Base-by-base conservation (phyloP, 2,113 vertebrate species). In the Microcebus tavaratra region DNA sequence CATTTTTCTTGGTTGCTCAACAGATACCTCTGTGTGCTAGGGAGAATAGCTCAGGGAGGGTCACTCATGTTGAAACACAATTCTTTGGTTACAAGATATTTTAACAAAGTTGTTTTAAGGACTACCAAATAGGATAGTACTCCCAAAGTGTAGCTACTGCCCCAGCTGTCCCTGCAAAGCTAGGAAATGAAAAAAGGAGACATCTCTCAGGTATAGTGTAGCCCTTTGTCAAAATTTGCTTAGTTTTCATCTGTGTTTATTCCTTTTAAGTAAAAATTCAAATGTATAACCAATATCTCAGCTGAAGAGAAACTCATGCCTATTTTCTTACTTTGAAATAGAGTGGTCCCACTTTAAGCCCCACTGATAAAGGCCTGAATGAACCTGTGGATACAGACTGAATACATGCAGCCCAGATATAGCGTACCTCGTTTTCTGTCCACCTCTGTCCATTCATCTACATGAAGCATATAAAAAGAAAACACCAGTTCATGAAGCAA, bases 341-440 rank as follows among this genome's bases (percentile, higher is more conserved):
- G 25, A 67, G 88, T n/a, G 68, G 82, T 45, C 68, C 85, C 92
- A 63, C 21, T 42, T 59, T 70, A 70, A 79, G 70, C 70, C 48
- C 96, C 90, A n/a, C 0, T 70, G 21, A 93, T 73, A 90, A 82
- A 85, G 29, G 97, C 97, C 95, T 87, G 14, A 45, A 86, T 90
- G 97, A 97, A 96, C 92, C 96, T 97, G 93, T 95, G 93, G 95
- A 96, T 93, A 95, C 85, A 97, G 5, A 90, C 96, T 96, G 97
- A 98, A 96, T 45, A 94, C 98, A 99, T 98, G 98, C 98, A 98
- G 97, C 96, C 97, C 97, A 90, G 75, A 97, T 96, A 63, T 98
- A 99, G 99, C 98, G 97, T 99, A 99, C 99, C 99, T 99, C 99
- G 99, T 99, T 97, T 99, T 99, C 99, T 99, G 99, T 99, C 99